Evolutionary conservation across 2,888 invertebrate species (phyloP), one percentile per base, ranked within the genome.

Genomic region (Nymphalis urticae): DNA sequence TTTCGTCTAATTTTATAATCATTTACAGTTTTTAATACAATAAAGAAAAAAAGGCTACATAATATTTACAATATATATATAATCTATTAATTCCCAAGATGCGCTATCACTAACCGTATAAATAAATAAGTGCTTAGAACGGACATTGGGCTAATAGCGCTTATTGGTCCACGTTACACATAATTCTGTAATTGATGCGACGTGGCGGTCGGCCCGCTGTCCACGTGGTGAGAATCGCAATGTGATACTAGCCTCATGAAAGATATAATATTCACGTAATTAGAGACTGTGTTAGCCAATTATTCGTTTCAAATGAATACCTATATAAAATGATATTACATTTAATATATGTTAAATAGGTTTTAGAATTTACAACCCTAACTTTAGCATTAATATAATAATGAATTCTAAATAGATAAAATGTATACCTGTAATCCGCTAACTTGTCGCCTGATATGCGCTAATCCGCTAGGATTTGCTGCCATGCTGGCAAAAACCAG

Each of bases 401-500:
- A 32, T 17, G 32, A 27, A 17, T 27, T 13, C 13, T 24, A 54
- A 17, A 32, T 54, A 51, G n/a, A 53, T 53, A 10, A 24, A 24
- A 54, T 62, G 48, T 51, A 77, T 76, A 93, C 93, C 93, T 94
- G 95, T 82, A 95, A 89, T 80, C 94, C 95, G 90, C 95, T 95
- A 92, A 96, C 96, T 94, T 96, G 96, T 90, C 96, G 94, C 92
- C 96, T 94, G 90, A 97, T 96, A 90, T 97, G 97, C 69, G 97
- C 96, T 83, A 97, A 93, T 76, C 97, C 97, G 82, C 96, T 96
- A 72, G 97, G 97, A 88, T 96, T 96, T 85, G 96, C 95, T 10
- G 97, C 96, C 95, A 97, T 96, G 86, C 96, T 97, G 64, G 97
- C 97, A 85, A 97, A 97, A 80, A 97, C 96, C 89, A 97, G 94